Evolutionary conservation across 2,888 invertebrate species (phyloP), one percentile per base, ranked within the genome.

Genomic region (Philopedon plagiatum): DNA sequence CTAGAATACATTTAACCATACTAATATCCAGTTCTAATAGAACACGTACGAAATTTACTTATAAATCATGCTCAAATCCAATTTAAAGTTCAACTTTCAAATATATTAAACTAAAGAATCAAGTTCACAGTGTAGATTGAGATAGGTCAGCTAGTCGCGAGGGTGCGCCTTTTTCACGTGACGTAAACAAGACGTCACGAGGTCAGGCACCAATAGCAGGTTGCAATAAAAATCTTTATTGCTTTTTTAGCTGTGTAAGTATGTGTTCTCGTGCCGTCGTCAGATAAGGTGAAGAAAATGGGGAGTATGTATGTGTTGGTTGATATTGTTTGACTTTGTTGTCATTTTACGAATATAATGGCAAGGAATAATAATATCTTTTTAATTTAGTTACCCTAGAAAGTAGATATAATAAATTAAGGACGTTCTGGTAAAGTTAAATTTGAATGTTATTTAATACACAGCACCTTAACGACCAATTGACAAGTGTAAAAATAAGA

Each of bases 141-240:
- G 66, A 66, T 58, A 66, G 66, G 66, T 66, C 66, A 58, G 66
- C 58, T 44, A 58, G 58, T 26, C 58, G 58, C 11, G 66, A 58
- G 58, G 54, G 68, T 21, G 56, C 44, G 37, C 46, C 58, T 58
- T 46, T 21, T 21, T 34, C 19, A 15, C 46, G 46, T 70, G 69
- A 70, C 63, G 58, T 63, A 63, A 70, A 70, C 49, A 34, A 13
- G 9, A 64, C 60, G 49, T 70, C 56, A 70, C 63, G 37, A 39
- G 44, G 13, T 46, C 46, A 5, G 0, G 32, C 32, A 8, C 61
- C 61, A 61, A 61, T 61, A 18, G 5, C 11, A 19, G 18, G 11
- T 15, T 23, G n/a, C n/a, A 54, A 29, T 54, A 54, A 54, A 54
- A 54, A 54, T 54, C 51, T 54, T 54, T 54, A 54, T 54, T 29